phyloP scores from a whole-genome alignment of 2,888 invertebrate species.

The Brachycybe producta region DNA sequence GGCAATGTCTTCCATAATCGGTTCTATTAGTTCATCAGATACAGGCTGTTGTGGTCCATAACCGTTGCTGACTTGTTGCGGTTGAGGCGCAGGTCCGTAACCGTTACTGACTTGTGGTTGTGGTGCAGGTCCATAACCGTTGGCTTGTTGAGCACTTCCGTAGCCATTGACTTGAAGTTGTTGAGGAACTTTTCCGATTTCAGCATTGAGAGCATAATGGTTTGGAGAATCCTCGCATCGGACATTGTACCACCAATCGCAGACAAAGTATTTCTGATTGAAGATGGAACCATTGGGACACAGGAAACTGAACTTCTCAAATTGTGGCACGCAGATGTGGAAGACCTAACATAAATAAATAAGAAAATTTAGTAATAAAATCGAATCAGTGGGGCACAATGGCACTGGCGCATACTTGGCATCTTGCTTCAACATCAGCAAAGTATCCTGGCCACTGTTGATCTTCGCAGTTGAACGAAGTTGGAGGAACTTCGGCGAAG shows the following conservation, averaged over 20 bases:
- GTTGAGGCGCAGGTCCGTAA: background rate
- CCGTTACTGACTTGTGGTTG: background rate
- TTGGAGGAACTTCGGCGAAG: slow-evolving; percentile 6
- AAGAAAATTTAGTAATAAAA: too few species aligned
- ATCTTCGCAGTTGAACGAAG: slow-evolving; percentile 16
- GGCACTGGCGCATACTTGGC: slow-evolving; percentile 59
- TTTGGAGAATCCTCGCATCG: slow-evolving; percentile 69
- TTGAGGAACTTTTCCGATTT: slow-evolving; percentile 41
- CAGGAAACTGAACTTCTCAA: slow-evolving; percentile 75
- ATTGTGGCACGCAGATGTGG: slow-evolving; percentile 71
- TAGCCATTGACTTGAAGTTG: too few species aligned
- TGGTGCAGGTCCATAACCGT: background rate
- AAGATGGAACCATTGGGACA: slow-evolving; percentile 86
- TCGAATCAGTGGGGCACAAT: too few species aligned
- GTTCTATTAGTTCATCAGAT: too few species aligned
- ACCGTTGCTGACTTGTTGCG: slow-evolving; percentile 5
- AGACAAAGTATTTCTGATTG: slow-evolving; percentile 75
- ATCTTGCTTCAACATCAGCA: slow-evolving; percentile 74
- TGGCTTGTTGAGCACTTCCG: background rate
- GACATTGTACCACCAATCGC: slow-evolving; percentile 91
- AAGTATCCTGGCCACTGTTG: slow-evolving; percentile 51
- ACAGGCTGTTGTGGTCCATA: too few species aligned
- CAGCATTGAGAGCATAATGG: slow-evolving; percentile 64
- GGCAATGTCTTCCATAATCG: too few species aligned
- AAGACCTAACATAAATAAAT: slow-evolving; percentile 36